A percentile compares a stretch with the other conserved stretches of the same genome.
These are phyloP conservation scores for Calameuta idolon DNA, from an alignment of 2,888 invertebrate species.

Conservation along the genomic window DNA sequence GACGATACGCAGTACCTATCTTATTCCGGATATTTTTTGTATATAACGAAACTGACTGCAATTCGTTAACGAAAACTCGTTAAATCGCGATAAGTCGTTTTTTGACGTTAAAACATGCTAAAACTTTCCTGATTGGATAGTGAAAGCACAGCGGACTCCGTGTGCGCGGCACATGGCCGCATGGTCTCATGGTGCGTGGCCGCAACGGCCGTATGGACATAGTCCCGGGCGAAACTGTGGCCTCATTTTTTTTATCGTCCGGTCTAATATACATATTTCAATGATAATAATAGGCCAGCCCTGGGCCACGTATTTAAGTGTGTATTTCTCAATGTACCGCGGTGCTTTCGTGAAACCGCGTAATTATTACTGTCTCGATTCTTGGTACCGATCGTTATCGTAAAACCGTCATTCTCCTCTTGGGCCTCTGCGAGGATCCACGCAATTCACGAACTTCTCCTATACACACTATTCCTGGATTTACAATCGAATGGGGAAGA, in stretches of 20 bases:
- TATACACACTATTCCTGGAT: no score
- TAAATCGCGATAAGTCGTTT: constrained; percentile 29
- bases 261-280: constrained; percentile 25
- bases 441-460: no score
- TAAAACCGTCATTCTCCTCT: no score
- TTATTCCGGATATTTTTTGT: no score
- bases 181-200: background rate
- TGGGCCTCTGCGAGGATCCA: no score
- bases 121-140: no score
- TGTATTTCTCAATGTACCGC: background rate
- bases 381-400: no score
- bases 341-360: background rate
- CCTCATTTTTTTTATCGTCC: constrained; percentile 35
- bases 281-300: constrained; percentile 22
- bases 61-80: constrained; percentile 33
- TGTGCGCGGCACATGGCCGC: no score
- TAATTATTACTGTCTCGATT: no score
- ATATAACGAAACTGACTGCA: constrained; percentile 13
- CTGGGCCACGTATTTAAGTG: background rate
- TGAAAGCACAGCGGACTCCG: no score
- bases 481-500: no score
- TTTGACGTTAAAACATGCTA: constrained; percentile 7
- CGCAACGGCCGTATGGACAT: background rate
- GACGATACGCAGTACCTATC: no score
- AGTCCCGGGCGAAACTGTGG: constrained; percentile 21